Base-by-base conservation (phyloP, 2,888 invertebrate species). In the Archaeoteleia sp. region DNA sequence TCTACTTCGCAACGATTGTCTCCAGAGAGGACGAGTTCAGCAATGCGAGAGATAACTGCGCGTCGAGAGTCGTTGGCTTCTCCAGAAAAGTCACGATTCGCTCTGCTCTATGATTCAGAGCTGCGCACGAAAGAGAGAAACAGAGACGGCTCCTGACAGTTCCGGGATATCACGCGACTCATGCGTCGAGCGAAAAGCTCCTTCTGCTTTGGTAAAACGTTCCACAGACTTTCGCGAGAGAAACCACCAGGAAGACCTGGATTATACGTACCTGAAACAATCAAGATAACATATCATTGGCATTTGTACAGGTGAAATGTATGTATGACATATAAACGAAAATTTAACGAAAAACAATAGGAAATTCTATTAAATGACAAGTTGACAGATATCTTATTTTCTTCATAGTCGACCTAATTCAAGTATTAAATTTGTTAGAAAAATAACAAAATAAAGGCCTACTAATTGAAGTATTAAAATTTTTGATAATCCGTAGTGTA, bases 31-130 rank as follows among this genome's bases (percentile, higher is more conserved):
- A 69, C 55, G 48, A 53, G 55, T 42, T 60, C 58, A 61, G 65
- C 65, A 63, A 62, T 58, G 70, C 62, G 66, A 35, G 49, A 67
- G 74, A 74, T 72, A 76, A 71, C 73, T 70, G 62, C 61, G 67
- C 66, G 70, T 57, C 60, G 42, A 54, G 72, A 71, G 73, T 72
- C 72, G 67, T 73, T 76, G 67, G 60, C 71, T 70, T 72, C 60
- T 58, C 67, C 60, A 40, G 70, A 75, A 75, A 58, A 68, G 71
- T 69, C 69, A 67, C 62, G 69, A 68, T 60, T 49, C 65, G 63
- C 67, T 67, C 43, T 43, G 67, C 63, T 71, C 55, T 61, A 61
- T 61, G 61, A 62, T 69, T 66, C 68, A 8, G 54, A 62, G 57
- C 48, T 30, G 46, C 68, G 58, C 68, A 27, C n/a, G n/a, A n/a